A percentile compares a stretch with the other conserved stretches of the same genome.
Conservation (phyloP, 1,140 invertebrate species). For the Diachasmimorpha longicaudata region DNA sequence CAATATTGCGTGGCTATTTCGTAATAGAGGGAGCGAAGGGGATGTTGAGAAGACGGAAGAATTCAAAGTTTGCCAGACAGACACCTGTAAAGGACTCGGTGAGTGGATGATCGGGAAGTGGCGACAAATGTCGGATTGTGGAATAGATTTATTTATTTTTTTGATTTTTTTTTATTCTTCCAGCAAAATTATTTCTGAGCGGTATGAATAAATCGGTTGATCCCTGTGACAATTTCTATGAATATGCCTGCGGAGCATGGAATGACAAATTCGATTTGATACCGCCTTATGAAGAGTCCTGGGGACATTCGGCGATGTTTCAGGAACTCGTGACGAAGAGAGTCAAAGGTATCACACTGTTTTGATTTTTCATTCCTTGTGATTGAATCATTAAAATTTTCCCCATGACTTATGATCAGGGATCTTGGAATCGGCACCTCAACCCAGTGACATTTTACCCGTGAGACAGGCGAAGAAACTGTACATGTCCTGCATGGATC, state of each 20-base stretch:
- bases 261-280: slow-evolving; percentile 1
- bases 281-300: not conserved
- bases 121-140: not conserved
- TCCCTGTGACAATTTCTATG: slow-evolving; percentile 34
- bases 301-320: not conserved
- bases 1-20: not conserved
- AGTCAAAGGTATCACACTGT: too few species aligned
- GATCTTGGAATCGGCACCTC: not conserved
- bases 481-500: not conserved
- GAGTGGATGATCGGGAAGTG: too few species aligned
- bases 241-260: slow-evolving; percentile 25
- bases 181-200: not conserved
- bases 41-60: not conserved
- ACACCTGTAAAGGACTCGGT: slow-evolving; percentile 1
- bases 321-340: too few species aligned
- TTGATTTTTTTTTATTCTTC: not conserved
- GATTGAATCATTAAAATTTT: not conserved
- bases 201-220: slow-evolving; percentile 27
- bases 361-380: too few species aligned
- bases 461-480: not conserved
- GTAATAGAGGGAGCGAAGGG: not conserved
- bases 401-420: not conserved
- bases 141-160: not conserved
- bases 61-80: not conserved
- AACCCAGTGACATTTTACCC: not conserved